Base-by-base conservation (phyloP, 2,113 vertebrate genomes). In the Ciconia boyciana region DNA sequence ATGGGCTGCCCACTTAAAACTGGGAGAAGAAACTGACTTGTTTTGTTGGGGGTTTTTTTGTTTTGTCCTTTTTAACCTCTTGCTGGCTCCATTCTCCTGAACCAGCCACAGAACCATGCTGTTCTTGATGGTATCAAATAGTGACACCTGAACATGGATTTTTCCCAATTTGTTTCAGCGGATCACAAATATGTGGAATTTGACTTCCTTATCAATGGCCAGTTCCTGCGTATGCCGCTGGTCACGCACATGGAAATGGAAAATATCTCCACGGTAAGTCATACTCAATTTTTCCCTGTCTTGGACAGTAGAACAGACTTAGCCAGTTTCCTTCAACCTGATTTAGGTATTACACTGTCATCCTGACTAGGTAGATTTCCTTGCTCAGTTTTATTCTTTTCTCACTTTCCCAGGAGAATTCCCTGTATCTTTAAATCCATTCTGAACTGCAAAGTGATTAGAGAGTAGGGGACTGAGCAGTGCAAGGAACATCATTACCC, bases 151-250 rank as follows among this genome's bases (percentile, higher is more conserved):
- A 69, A 25, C 7, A 2, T 6, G 39, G 32, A 17, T 74, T 93
- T 72, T 82, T 90, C 79, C 55, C 16, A 20, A 46, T 93, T 83
- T 93, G 66, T 94, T 98, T 82, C 97, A 99, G 99, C 65, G n/a
- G 98, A 98, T 92, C 99, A 99, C 97, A 98, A 98, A 91, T 98
- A 98, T 96, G 99, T 99, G 98, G 99, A 99, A 66, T 99, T 99
- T 87, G 99, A 99, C 97, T 99, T 99, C 98, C 98, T 99, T 97
- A 98, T 99, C 97, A 98, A 97, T 95, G 99, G 99, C 58, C 99
- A 99, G 97, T 99, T 99, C 97, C 97, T 99, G 86, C 99, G 99
- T 66, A 85, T 98, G 89, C 87, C 99, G 0, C 97, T 99, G 97
- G 97, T 98, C 91, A 96, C 94, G 11, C 99, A 99, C 96, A 99